Evolutionary conservation across 2,113 vertebrate genomes (phyloP).

Genomic region (Emydura subglobosa): DNA sequence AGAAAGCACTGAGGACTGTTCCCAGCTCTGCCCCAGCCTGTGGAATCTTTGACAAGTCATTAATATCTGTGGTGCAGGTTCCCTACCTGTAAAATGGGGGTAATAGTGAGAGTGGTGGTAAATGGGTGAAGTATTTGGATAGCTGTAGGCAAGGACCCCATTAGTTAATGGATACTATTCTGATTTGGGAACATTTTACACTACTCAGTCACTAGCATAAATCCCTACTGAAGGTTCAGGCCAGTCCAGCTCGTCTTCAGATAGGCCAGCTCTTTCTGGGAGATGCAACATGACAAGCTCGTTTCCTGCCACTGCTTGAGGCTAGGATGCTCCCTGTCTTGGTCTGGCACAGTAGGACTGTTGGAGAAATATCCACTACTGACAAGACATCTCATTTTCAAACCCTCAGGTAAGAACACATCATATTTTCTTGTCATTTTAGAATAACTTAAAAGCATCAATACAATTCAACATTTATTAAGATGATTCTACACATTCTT

Average conservation of each 20-base stretch:
- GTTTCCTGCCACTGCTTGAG: accelerated
- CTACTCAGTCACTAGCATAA: neutral
- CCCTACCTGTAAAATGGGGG: neutral
- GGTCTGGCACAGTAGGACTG: neutral
- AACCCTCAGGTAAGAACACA: neutral
- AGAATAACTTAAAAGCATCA: constrained; percentile 74
- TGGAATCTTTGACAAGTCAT: neutral
- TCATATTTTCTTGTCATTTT: neutral
- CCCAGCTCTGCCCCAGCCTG: neutral
- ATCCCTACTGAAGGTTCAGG: neutral
- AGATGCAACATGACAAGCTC: neutral
- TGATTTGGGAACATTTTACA: neutral
- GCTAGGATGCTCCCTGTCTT: too few species aligned
- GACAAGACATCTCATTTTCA: neutral
- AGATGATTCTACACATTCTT: constrained; percentile 30
- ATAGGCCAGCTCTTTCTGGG: neutral
- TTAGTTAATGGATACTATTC: neutral
- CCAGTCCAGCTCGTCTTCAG: neutral
- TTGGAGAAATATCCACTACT: neutral
- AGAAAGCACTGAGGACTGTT: neutral
- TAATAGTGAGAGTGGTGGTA: neutral
- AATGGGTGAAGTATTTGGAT: neutral
- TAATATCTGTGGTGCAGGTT: neutral
- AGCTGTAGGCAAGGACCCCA: neutral
- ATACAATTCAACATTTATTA: constrained; percentile 44